These are phyloP conservation scores for Cheilosia impressa DNA, from an alignment of 2,888 invertebrate genomes.

Conservation along the genomic window DNA sequence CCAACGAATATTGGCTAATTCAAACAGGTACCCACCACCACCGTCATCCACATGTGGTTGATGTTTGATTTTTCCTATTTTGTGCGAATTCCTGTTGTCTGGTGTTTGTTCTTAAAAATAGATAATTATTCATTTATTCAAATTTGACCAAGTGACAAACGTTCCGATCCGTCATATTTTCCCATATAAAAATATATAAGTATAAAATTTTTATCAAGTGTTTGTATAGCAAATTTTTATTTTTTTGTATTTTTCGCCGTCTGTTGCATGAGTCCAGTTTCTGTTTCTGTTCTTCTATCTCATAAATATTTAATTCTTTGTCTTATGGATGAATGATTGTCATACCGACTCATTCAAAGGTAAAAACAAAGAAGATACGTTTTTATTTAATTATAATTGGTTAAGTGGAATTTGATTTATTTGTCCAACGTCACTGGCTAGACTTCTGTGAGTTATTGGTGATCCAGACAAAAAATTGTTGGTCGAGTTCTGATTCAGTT, in stretches of 20 bases:
- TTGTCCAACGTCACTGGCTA: not conserved
- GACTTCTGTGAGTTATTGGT: not conserved
- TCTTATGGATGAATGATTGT: not conserved
- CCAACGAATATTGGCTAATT: slow-evolving; percentile 10
- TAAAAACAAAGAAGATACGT: no score
- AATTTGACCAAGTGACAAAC: slow-evolving; percentile 9
- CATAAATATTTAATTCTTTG: not conserved
- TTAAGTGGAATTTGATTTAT: not conserved
- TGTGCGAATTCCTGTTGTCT: not conserved
- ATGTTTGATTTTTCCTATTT: slow-evolving; percentile 28
- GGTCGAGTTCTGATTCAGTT: not conserved
- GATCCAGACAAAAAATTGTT: not conserved
- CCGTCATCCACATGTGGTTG: not conserved
- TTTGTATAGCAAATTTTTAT: not conserved
- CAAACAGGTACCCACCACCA: not conserved
- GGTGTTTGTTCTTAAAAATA: not conserved
- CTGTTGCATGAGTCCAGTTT: not conserved
- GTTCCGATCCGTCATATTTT: not conserved
- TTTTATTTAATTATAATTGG: not conserved
- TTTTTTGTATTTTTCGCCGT: not conserved
- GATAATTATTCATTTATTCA: not conserved
- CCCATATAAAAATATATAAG: not conserved
- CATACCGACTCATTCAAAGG: slow-evolving; percentile 6
- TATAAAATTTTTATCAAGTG: slow-evolving; percentile 22
- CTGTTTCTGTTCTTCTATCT: not conserved